A percentile compares a stretch with the other conserved stretches of the same genome.
These are phyloP conservation scores for Gymnocheta viridis DNA, from an alignment of 2,888 invertebrate genomes.

Conservation along the genomic window DNA sequence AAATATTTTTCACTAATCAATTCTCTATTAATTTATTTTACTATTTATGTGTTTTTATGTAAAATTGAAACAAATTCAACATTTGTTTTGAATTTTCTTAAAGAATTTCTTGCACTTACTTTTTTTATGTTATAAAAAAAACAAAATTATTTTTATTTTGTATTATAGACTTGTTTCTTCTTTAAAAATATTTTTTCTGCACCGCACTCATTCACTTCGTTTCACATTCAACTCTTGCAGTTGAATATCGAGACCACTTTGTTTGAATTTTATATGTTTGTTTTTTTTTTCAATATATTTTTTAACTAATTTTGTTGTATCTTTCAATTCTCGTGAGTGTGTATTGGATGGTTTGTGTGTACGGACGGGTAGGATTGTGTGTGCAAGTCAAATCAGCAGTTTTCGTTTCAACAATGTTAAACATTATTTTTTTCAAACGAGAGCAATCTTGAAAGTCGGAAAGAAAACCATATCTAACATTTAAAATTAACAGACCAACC, in stretches of 20 bases:
- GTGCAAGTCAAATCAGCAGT: slow-evolving; percentile 56
- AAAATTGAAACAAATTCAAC: background rate
- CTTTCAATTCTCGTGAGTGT: slow-evolving; percentile 53
- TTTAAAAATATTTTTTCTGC: slow-evolving; percentile 34
- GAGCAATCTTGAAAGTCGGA: background rate
- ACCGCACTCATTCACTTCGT: slow-evolving; percentile 55
- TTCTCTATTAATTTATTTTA: slow-evolving; percentile 29
- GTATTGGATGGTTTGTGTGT: background rate
- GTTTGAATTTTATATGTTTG: slow-evolving; percentile 50
- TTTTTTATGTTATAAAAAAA: background rate
- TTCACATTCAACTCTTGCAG: slow-evolving; percentile 63
- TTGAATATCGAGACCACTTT: slow-evolving; percentile 66
- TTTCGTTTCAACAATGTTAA: slow-evolving; percentile 32
- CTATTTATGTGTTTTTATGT: background rate
- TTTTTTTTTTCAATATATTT: slow-evolving; percentile 25
- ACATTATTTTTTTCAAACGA: slow-evolving; percentile 34
- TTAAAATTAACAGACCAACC: too few relatives aligned
- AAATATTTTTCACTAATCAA: slow-evolving; percentile 24
- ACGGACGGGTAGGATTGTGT: background rate
- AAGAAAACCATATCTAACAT: background rate
- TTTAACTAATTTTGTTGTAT: slow-evolving; percentile 62
- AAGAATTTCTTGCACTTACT: slow-evolving; percentile 36
- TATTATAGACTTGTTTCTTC: slow-evolving; percentile 33
- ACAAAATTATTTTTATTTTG: slow-evolving; percentile 37
- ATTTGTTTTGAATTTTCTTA: slow-evolving; percentile 26